phyloP scores from a whole-genome alignment of 2,797 vertebrate species.

The Phylloscopus collybita region DNA sequence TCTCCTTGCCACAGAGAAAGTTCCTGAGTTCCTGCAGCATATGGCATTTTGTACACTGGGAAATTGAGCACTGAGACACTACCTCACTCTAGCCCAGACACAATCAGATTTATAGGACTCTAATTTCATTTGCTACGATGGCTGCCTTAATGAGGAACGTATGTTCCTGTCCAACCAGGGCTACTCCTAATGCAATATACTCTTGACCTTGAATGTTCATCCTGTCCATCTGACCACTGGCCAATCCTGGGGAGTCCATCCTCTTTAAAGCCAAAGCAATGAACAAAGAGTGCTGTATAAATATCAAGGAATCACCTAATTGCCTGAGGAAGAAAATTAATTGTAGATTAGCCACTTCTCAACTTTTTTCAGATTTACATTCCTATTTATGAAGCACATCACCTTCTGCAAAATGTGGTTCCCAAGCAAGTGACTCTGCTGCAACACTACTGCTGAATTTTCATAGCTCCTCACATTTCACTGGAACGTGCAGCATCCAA shows the following conservation, averaged over 20 bases:
- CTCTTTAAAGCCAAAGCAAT: conserved; percentile 31
- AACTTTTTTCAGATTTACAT: background rate
- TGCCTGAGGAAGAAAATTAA: background rate
- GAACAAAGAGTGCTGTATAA: conserved; percentile 11
- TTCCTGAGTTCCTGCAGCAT: conserved; percentile 70
- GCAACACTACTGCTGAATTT: background rate
- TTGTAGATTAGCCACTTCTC: background rate
- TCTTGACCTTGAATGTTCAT: conserved; percentile 81
- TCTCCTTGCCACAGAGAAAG: conserved; percentile 67
- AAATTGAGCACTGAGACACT: conserved; percentile 81
- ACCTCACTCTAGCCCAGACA: conserved; percentile 80
- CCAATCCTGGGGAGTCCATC: background rate
- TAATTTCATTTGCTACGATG: conserved; percentile 85
- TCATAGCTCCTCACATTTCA: background rate
- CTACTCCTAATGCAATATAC: conserved; percentile 70
- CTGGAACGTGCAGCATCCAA: background rate
- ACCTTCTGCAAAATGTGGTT: background rate
- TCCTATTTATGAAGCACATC: background rate
- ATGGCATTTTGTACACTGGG: conserved; percentile 69
- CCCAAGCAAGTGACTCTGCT: background rate
- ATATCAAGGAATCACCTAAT: background rate
- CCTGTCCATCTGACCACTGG: conserved; percentile 68
- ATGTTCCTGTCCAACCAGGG: conserved; percentile 77
- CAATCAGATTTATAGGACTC: conserved; percentile 77
- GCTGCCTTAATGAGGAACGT: conserved; percentile 76